Evolutionary conservation across 2,888 invertebrate genomes (phyloP), one percentile per base, ranked within the genome.

Genomic region (Nephrotoma flavescens): DNA sequence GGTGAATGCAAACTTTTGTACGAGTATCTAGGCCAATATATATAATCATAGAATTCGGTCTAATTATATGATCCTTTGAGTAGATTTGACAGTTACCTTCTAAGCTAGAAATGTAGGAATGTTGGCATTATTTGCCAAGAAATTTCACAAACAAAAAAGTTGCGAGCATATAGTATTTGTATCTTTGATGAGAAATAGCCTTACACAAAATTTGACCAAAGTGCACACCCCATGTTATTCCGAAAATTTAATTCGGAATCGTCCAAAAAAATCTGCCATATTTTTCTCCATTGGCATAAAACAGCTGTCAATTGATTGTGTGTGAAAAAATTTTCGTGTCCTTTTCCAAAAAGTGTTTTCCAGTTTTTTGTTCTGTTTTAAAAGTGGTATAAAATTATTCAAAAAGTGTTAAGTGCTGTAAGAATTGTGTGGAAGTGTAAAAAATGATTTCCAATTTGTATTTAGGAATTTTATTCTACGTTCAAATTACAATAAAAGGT

Each of bases 221-320:
- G 31, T 31, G 71, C 31, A 1, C 71, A 71, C 0, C 71, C 71
- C 71, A 31, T 31, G 31, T 7, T 31, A 57, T 57, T 19, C 71
- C 31, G 71, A 71, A 52, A 31, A 12, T 6, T 71, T 31, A 31
- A 31, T 71, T 71, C 19, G 71, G 71, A 31, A 71, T 71, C 71
- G 31, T 71, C 52, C 52, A 57, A 57, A 57, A 57, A 57, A 15
- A 19, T 57, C 47, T 57, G 52, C 52, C 52, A 57, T 57, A 57
- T 57, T 57, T 57, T 42, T 6, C 42, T 84, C 41, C 84, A 84
- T 42, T 84, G 84, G 84, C 41, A 84, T 84, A 42, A 84, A 42
- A 84, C 42, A 84, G 84, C 84, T 84, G 84, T 84, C 84, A 84
- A 84, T 84, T 84, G 84, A 84, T 71, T 71, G 71, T 71, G 5